Conservation (phyloP, 92 coral and sea anemone genomes). For the Parazoanthus swiftii region DNA sequence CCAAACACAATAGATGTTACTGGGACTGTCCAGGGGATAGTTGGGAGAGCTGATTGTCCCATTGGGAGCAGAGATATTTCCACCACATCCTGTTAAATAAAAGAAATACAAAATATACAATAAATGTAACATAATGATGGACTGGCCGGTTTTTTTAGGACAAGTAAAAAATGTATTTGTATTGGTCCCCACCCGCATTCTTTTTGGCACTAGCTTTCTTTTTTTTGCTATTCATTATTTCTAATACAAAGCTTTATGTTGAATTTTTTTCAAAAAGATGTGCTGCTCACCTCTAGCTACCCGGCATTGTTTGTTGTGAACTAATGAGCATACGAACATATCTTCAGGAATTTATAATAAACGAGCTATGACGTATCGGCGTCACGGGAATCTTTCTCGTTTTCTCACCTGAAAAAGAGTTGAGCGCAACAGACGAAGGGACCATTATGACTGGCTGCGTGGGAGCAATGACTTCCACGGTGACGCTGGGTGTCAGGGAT, state of each 20-base stretch:
- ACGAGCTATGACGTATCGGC: no score
- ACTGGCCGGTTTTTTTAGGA: background rate
- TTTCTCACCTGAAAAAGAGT: background rate
- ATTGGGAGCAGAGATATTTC: conserved; percentile 24
- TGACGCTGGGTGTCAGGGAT: background rate
- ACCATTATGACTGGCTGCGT: background rate
- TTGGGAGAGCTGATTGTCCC: conserved; percentile 27
- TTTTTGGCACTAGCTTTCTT: no score
- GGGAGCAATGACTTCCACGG: background rate
- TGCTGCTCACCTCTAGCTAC: no score
- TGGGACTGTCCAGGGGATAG: conserved; percentile 29
- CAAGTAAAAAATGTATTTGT: no score
- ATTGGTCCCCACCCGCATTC: no score
- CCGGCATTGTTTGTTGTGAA: no score
- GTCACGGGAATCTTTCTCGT: no score
- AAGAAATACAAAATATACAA: background rate
- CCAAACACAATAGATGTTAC: conserved; percentile 30
- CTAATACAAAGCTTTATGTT: no score
- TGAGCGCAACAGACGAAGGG: background rate
- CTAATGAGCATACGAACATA: no score
- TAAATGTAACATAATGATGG: background rate
- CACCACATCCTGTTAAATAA: conserved; percentile 31
- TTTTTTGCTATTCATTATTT: no score
- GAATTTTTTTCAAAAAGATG: no score
- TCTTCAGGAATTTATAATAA: no score